Evolutionary conservation across 2,888 invertebrate genomes (phyloP).

Genomic region (Callyntrura guangdongensis): DNA sequence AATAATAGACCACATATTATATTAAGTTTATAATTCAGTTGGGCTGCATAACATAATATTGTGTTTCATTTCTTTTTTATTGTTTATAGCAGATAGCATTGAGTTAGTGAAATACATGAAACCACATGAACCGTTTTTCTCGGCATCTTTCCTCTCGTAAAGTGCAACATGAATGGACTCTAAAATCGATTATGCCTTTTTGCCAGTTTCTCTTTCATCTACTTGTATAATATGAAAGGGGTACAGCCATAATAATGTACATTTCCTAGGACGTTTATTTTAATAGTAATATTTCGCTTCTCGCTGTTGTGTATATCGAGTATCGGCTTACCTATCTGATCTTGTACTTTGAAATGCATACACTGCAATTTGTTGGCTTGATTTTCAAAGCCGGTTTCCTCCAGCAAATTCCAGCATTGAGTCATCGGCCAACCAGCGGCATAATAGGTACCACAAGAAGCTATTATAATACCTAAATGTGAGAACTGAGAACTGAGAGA

Average conservation of each 20-base stretch:
- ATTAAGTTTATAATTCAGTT: neutral
- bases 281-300: neutral
- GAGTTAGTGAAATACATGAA: slow-evolving; percentile 45
- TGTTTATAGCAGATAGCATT: neutral
- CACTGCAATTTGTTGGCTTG: neutral
- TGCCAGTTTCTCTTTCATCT: neutral
- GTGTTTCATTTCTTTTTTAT: neutral
- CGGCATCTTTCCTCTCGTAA: neutral
- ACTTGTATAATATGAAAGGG: neutral
- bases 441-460: neutral
- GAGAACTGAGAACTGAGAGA: neutral
- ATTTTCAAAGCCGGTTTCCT: slow-evolving; percentile 70
- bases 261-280: neutral
- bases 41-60: neutral
- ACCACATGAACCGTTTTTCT: slow-evolving; percentile 45
- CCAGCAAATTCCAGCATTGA: slow-evolving; percentile 65
- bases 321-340: neutral
- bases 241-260: neutral
- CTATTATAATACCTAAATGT: neutral
- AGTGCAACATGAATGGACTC: neutral
- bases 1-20: no score
- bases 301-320: neutral
- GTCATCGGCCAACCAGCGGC: neutral
- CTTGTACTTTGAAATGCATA: neutral
- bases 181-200: neutral